Evolutionary conservation across 2,888 invertebrate genomes (phyloP), one percentile per base, ranked within the genome.

Genomic region (Seira ritae): DNA sequence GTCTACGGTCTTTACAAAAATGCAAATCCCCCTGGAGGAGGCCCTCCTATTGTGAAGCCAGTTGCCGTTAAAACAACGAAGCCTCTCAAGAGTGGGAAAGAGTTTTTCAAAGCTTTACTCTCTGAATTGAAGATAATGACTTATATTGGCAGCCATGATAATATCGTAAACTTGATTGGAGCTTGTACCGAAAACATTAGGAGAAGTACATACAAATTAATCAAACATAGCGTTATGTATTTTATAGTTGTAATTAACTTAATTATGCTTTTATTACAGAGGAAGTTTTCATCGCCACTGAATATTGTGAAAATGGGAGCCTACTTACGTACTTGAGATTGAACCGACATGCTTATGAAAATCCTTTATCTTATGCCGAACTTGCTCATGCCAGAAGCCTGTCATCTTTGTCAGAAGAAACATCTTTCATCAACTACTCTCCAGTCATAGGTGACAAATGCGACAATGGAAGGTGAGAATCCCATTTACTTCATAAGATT

Each of bases 61-160:
- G 86, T 86, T 3, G 86, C 86, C 15, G 84, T 86, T 4, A 86
- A 86, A 78, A 84, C 84, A 20, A 67, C 80, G 8, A 84, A 84
- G 37, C 83, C 70, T 19, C 31, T 31, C 2, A 83, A 77, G 70
- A 55, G 62, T 65, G 78, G 80, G 23, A 37, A 77, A 2, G 12
- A 46, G 10, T 78, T 68, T 55, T 86, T 86, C 67, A 84, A 85
- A 72, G 84, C 80, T 1, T 46, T 86, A 22, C 83, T 86, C 2
- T 83, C 86, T 20, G 86, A 86, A 83, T 76, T 85, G 1, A 86
- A 86, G 77, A 86, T 86, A 20, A 86, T 86, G 86, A 80, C 83
- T 1, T 55, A 84, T 42, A 69, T 84, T 8, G 86, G 86, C 1
- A 71, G 22, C 2, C 86, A 86, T 31, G n/a, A 77, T 3, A 86